Evolutionary conservation across 2,797 vertebrate genomes (phyloP).

Genomic region (Rhabdomys pumilio): DNA sequence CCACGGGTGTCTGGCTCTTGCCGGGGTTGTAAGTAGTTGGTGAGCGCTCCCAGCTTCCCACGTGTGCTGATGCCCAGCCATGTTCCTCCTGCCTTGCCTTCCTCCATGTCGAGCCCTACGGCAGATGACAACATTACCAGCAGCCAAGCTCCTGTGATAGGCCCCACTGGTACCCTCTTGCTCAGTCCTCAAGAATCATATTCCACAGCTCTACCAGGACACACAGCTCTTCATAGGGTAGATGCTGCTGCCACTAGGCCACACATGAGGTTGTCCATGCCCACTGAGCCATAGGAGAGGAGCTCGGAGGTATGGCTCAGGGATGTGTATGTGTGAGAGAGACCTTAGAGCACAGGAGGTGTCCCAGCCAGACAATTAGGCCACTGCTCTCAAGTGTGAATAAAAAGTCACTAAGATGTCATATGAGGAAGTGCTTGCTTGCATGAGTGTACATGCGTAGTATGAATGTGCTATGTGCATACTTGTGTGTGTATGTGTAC

Average conservation of each 20-base stretch:
- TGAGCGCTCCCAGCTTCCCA: constrained; percentile 96
- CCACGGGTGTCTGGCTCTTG: constrained; percentile 93
- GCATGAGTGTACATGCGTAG: not conserved
- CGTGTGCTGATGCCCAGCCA: constrained; percentile 97
- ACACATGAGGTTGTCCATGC: not conserved
- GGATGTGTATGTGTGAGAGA: not conserved
- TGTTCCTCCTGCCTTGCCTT: constrained; percentile 96
- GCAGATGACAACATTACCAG: not conserved
- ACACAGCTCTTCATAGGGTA: not conserved
- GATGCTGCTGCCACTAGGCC: not conserved
- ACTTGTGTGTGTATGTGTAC: not conserved
- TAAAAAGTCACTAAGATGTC: not conserved
- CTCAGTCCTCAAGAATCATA: not conserved
- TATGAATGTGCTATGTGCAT: not conserved
- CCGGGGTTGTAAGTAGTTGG: constrained; percentile 96
- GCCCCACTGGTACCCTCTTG: not conserved
- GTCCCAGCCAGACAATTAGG: not conserved
- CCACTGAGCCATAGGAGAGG: not conserved
- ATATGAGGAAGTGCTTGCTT: not conserved
- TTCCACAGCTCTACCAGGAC: not conserved
- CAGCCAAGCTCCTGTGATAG: fast-evolving
- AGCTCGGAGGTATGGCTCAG: not conserved
- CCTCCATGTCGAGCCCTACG: constrained; percentile 96
- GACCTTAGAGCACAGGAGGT: not conserved
- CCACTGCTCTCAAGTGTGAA: not conserved